phyloP scores from a whole-genome alignment of 1,140 invertebrate genomes.

The Drosophila parvula region DNA sequence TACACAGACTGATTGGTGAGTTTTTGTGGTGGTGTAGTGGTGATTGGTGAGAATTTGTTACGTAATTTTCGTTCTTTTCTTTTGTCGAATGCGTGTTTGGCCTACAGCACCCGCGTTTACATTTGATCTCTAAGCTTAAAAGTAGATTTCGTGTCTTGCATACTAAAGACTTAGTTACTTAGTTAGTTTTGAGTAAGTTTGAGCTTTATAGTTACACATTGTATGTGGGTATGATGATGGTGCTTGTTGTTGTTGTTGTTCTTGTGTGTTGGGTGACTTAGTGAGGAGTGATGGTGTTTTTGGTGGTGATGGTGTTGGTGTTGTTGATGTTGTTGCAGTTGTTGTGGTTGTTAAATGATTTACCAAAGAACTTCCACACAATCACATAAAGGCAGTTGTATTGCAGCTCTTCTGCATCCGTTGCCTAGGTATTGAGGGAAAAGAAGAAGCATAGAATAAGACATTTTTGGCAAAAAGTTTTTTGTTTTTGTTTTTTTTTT shows the following conservation, averaged over 20 bases:
- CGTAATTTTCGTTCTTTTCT: neutral
- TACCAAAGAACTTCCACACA: constrained; percentile 83
- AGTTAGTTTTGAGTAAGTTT: constrained; percentile 5
- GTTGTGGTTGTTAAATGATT: constrained; percentile 73
- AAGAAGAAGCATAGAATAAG: constrained; percentile 78
- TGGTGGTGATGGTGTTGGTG: constrained; percentile 38
- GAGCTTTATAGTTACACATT: constrained; percentile 37
- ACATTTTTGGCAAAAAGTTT: constrained; percentile 56
- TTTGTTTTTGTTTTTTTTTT: constrained; percentile 23
- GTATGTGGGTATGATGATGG: constrained; percentile 36
- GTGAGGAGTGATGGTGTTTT: constrained; percentile 35
- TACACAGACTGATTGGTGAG: constrained; percentile 42
- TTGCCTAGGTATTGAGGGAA: constrained; percentile 68
- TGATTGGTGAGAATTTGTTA: constrained; percentile 21
- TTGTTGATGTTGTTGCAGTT: constrained; percentile 45
- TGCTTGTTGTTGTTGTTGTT: constrained; percentile 31
- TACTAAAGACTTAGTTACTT: constrained; percentile 7
- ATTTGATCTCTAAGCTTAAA: constrained; percentile 38
- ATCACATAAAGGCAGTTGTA: constrained; percentile 83
- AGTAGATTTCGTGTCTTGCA: constrained; percentile 16
- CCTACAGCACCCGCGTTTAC: constrained; percentile 37
- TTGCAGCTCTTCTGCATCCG: constrained; percentile 82
- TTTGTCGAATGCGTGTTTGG: constrained; percentile 10
- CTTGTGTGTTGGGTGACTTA: constrained; percentile 62
- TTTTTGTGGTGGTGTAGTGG: constrained; percentile 8